Percentiles rank a stretch among this genome's conserved stretches.
Evolutionary conservation across 1,140 invertebrate genomes (phyloP).

Genomic region (Nixonia krombeini): DNA sequence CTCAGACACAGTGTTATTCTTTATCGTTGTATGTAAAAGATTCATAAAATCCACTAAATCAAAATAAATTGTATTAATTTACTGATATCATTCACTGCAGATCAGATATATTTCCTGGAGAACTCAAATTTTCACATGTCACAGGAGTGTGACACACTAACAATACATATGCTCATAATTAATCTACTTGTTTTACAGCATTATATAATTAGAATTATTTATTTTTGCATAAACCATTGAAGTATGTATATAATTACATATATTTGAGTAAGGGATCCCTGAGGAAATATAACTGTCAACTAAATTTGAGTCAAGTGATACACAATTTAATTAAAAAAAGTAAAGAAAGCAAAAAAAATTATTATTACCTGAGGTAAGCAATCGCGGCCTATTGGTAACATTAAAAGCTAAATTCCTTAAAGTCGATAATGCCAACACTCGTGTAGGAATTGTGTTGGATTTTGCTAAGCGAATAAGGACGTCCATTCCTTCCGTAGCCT

Average conservation of each 20-base stretch:
- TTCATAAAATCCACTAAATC: conserved; percentile 61
- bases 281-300: no score
- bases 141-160: no score
- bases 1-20: conserved; percentile 52
- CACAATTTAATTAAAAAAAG: no score
- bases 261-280: no score
- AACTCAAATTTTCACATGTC: no score
- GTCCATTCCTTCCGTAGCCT: conserved; percentile 60
- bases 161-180: no score
- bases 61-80: conserved; percentile 14
- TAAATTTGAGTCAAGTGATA: no score
- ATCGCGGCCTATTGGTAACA: conserved; percentile 53
- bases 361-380: conserved; percentile 57
- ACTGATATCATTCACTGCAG: background rate
- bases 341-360: no score
- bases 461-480: conserved; percentile 58
- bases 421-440: conserved; percentile 60
- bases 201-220: no score
- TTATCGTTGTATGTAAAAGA: conserved; percentile 54
- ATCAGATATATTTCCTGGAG: background rate
- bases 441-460: conserved; percentile 45
- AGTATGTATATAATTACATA: no score
- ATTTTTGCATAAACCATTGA: no score
- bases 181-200: no score
- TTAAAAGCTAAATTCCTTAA: conserved; percentile 63